phyloP scores from a whole-genome alignment of 2,113 vertebrate species.

The Xerus inauris region DNA sequence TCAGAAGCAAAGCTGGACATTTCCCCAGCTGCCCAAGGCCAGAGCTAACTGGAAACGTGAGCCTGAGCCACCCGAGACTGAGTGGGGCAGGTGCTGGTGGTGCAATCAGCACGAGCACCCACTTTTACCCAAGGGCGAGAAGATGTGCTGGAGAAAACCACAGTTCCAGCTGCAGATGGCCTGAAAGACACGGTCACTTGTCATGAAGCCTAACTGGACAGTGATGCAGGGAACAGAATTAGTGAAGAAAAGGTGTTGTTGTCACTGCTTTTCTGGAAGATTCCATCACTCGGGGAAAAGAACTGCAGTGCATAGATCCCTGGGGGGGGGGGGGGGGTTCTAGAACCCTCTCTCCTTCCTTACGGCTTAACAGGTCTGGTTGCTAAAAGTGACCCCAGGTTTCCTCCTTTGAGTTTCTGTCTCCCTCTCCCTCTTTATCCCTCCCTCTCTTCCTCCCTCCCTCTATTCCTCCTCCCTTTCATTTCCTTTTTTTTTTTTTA shows the following conservation, averaged over 20 bases:
- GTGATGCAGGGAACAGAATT: neutral
- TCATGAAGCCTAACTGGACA: neutral
- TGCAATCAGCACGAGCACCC: neutral
- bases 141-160: neutral
- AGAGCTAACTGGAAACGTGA: neutral
- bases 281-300: neutral
- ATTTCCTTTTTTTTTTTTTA: neutral
- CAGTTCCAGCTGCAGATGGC: neutral
- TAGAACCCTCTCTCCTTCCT: neutral
- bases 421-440: neutral
- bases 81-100: neutral
- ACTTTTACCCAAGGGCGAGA: too few relatives aligned
- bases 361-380: neutral
- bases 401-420: neutral
- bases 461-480: neutral
- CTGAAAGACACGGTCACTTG: neutral
- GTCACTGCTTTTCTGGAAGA: neutral
- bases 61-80: neutral
- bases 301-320: neutral
- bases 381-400: neutral
- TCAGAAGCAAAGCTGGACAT: neutral
- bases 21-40: neutral
- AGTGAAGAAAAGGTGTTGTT: neutral
- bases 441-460: neutral
- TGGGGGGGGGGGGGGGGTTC: too few relatives aligned